Evolutionary conservation across 2,797 vertebrate species (phyloP).

Genomic region (Sebastes oblongus): DNA sequence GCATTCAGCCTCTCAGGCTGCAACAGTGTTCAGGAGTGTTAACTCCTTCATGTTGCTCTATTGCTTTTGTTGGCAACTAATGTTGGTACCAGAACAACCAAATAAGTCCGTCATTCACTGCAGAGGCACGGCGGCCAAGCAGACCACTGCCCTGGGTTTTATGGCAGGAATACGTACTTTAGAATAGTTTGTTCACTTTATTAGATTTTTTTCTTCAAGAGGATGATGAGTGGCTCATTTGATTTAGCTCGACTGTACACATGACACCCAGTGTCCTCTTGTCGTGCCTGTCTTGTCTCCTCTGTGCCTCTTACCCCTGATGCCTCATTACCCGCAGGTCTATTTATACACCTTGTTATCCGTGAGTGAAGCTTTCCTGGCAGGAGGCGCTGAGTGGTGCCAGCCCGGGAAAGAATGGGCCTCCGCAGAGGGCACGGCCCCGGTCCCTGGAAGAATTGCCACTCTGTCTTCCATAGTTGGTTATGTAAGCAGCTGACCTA

Average conservation of each 20-base stretch:
- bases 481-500: conserved; percentile 43
- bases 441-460: conserved; percentile 37
- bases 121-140: conserved; percentile 45
- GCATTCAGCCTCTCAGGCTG: not conserved
- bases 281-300: conserved; percentile 32
- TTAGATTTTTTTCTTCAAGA: conserved; percentile 18
- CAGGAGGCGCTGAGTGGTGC: conserved; percentile 56
- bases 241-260: conserved; percentile 16
- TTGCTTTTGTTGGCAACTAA: conserved; percentile 59
- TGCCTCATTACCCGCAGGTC: conserved; percentile 47
- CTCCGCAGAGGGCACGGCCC: conserved; percentile 13
- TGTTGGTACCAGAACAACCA: conserved; percentile 45
- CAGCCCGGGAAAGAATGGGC: conserved; percentile 57
- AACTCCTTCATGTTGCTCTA: conserved; percentile 25
- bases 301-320: conserved; percentile 38
- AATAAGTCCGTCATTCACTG: conserved; percentile 51
- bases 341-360: conserved; percentile 75
- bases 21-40: not conserved
- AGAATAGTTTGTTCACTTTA: conserved; percentile 8
- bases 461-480: conserved; percentile 34
- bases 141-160: conserved; percentile 48
- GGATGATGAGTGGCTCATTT: conserved; percentile 19
- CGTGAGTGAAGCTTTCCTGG: conserved; percentile 71
- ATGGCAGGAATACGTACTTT: conserved; percentile 13
- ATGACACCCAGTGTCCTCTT: conserved; percentile 33